A percentile compares a stretch with the other conserved stretches of the same genome.
Conservation (phyloP, 1,140 invertebrate species). For the Drosophila parabipectinata region DNA sequence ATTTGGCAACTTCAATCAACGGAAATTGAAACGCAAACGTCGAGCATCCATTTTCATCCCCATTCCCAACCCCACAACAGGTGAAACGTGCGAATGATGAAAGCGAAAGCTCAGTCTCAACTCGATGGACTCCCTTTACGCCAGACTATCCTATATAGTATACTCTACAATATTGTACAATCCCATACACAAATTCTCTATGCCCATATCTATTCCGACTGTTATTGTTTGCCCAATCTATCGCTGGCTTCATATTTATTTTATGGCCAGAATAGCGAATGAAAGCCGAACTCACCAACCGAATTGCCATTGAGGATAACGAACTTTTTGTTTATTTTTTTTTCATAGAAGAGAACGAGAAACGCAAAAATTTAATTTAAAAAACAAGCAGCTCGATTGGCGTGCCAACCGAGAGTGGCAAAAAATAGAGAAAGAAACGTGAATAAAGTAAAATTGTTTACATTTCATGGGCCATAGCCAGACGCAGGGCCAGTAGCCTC, state of each 20-base stretch:
- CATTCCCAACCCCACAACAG: conserved; percentile 21
- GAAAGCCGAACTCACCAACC: conserved; percentile 30
- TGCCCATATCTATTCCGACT: conserved; percentile 36
- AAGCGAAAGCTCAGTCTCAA: conserved; percentile 17
- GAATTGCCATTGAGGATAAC: conserved; percentile 35
- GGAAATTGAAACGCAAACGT: conserved; percentile 74
- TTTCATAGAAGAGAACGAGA: conserved; percentile 11
- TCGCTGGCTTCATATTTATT: conserved; percentile 68
- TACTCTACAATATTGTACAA: not conserved
- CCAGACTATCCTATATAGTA: not conserved
- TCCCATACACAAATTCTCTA: conserved; percentile 8
- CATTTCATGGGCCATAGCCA: conserved; percentile 35
- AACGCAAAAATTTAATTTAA: conserved; percentile 65
- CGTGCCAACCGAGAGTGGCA: conserved; percentile 32
- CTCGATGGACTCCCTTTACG: conserved; percentile 8
- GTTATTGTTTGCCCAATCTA: conserved; percentile 55
- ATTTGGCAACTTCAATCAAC: conserved; percentile 76
- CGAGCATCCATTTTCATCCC: conserved; percentile 21
- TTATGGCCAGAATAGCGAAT: conserved; percentile 55
- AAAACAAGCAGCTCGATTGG: conserved; percentile 69
- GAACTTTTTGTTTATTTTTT: conserved; percentile 54
- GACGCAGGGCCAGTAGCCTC: conserved; percentile 12
- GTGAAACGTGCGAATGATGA: conserved; percentile 59
- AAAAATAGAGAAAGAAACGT: conserved; percentile 18
- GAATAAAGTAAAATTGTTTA: conserved; percentile 48